Evolutionary conservation across 2,113 vertebrate genomes (phyloP), one percentile per base, ranked within the genome.

Genomic region (Glaucidium brasilianum): DNA sequence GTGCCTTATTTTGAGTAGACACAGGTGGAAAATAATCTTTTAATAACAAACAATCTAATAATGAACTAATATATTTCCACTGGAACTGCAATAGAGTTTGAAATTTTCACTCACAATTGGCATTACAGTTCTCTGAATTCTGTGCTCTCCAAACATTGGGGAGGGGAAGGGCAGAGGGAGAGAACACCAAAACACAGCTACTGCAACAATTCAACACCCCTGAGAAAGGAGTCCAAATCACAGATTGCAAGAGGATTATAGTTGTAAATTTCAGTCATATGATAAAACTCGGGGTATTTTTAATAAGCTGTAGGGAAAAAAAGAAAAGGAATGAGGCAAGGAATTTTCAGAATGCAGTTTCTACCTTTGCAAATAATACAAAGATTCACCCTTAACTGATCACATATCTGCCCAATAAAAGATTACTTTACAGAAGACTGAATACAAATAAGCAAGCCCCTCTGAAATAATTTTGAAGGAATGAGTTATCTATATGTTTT

Each of bases 121-220:
- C 5, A 3, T 49, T 73, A 34, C 35, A 63, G 35, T 29, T 55
- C 17, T 75, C 47, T 67, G 11, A 6, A 52, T 34, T 88, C 20
- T 72, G 9, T 9, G 0, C 7, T 67, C 12, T 67, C 26, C n/a
- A 72, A 5, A 63, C 3, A n/a, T 3, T 27, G 67, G 4, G 3
- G 12, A 62, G 15, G 3, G 4, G 20, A 53, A 68, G 9, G 11
- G 19, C 12, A 35, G 26, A 4, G 4, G 1, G 5, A 27, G 6
- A 47, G 21, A 78, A 19, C 8, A 56, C 2, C 22, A 22, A 12
- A 59, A 47, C 20, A 27, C 8, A 18, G 4, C 3, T 3, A 5
- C 26, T 63, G 23, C 11, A 76, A 15, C 9, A 43, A 17, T 86
- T 50, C 11, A 30, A 30, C 10, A 52, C 3, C 7, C 10, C 34